Base-by-base conservation (phyloP, 2,113 vertebrate species). In the Ancistrus triradiatus region DNA sequence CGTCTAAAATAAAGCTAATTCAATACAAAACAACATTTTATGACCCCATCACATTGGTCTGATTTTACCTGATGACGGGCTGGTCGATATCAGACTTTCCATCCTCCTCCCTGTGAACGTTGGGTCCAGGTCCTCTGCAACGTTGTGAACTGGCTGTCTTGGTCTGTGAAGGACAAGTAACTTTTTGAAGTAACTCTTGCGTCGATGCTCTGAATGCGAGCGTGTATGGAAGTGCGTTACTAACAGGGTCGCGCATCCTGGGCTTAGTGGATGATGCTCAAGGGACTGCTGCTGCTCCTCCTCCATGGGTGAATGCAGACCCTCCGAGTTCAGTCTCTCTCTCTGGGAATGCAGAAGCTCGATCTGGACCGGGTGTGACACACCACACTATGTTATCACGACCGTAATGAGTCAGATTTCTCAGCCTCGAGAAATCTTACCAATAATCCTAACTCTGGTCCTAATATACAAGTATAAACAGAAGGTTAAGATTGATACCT, bases 61-160 rank as follows among this genome's bases (percentile, higher is more conserved):
- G 14, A 11, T n/a, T 5, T 13, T 43, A 73, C 70, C 70, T 27
- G 73, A n/a, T 0, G 17, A 14, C 1, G 62, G 11, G 21, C 22
- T 47, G 24, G 18, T 44, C 14, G 44, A 46, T 15, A 60, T 49
- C 8, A 37, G 43, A 25, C 50, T 61, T 2, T 84, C 81, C 10
- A 21, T 63, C n/a, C 75, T 80, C 43, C 74, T 74, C 35, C 79
- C 79, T 50, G 83, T 84, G 68, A 90, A 91, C 1, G 87, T 90
- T 0, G 89, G 87, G 56, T 89, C 85, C 22, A 89, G 73, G 58
- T 87, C 87, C 64, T 90, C 83, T 1, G 84, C 88, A 2, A 86
- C 81, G 74, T 89, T 90, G 37, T 74, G 78, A 49, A 85, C 76
- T 35, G 78, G 75, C 35, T 69, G 76, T 1, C 59, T 44, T 74